Evolutionary conservation across 2,888 invertebrate species (phyloP), one percentile per base, ranked within the genome.

Genomic region (Ditylenchus weischeri): DNA sequence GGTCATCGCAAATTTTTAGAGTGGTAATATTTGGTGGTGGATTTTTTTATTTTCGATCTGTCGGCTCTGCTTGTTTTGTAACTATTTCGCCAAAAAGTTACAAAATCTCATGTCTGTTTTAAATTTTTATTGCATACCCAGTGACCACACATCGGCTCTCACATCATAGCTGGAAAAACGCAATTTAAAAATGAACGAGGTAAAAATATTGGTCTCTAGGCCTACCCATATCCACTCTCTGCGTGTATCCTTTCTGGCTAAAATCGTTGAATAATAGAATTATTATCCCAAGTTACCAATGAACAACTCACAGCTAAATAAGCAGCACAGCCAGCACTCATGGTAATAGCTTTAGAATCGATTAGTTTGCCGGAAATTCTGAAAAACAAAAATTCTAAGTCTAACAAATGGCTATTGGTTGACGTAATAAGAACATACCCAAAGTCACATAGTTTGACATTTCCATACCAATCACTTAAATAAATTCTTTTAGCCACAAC

Each of bases 131-230:
- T 15, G 83, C 38, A 86, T 94, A 77, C 98, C 98, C 76, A 98
- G 87, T 75, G 94, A 94, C 98, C 98, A 98, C 62, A 99, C 96
- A 86, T 99, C 98, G 23, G 98, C 96, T 78, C 98, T 88, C 83
- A 98, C 93, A 86, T 98, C 98, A 85, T 98, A 98, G 43, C 43
- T 43, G 8, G 2, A 43, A 13, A 43, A 43, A 43, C 8, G 43
- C n/a, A 8, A 43, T 13, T 43, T 43, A 43, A 6, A 3, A 43
- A 15, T 15, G 15, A 10, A n/a, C n/a, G n/a, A n/a, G n/a, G n/a
- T n/a, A n/a, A n/a, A n/a, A 43, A 8, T 43, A 10, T 43, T 43
- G 43, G 11, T 43, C 8, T 64, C n/a, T 69, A 60, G 36, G 57
- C 23, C n/a, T 48, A 18, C 51, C 47, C 21, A 35, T 54, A 59